Conservation (phyloP, 2,888 invertebrate species). For the Odontocerum albicorne region DNA sequence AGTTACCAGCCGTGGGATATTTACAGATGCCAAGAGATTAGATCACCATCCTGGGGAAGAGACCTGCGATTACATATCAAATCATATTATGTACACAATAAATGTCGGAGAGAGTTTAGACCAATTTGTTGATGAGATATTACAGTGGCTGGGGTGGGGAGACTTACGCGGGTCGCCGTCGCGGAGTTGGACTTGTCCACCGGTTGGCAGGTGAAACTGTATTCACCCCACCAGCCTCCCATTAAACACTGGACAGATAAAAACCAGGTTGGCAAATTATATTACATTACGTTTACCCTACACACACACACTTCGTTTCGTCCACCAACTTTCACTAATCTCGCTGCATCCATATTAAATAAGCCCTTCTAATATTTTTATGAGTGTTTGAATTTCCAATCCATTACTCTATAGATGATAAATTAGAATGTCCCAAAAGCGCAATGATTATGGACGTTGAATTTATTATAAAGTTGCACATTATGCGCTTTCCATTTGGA, state of each 20-base stretch:
- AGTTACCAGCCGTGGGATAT: not conserved
- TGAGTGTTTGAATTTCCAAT: too few relatives aligned
- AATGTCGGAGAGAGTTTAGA: slow-evolving; percentile 1
- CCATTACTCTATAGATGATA: too few relatives aligned
- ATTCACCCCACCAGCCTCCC: slow-evolving; percentile 89
- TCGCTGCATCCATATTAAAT: too few relatives aligned
- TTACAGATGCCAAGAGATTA: not conserved
- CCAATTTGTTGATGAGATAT: not conserved
- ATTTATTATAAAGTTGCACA: too few relatives aligned
- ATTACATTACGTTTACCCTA: slow-evolving; percentile 36
- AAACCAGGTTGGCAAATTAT: slow-evolving; percentile 37
- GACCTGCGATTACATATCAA: not conserved
- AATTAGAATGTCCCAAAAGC: too few relatives aligned
- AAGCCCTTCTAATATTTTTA: too few relatives aligned
- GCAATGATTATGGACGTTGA: too few relatives aligned
- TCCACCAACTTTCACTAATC: too few relatives aligned
- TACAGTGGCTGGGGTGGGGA: not conserved
- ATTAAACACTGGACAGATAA: slow-evolving; percentile 70
- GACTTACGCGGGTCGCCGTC: slow-evolving; percentile 82
- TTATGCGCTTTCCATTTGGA: too few relatives aligned
- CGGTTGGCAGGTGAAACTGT: slow-evolving; percentile 88
- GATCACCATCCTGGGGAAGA: not conserved
- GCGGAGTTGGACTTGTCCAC: slow-evolving; percentile 84
- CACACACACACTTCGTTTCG: slow-evolving; percentile 37
- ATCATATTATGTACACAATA: not conserved